phyloP scores from a whole-genome alignment of 2,797 vertebrate species.

The Notoglanidium macrostoma region DNA sequence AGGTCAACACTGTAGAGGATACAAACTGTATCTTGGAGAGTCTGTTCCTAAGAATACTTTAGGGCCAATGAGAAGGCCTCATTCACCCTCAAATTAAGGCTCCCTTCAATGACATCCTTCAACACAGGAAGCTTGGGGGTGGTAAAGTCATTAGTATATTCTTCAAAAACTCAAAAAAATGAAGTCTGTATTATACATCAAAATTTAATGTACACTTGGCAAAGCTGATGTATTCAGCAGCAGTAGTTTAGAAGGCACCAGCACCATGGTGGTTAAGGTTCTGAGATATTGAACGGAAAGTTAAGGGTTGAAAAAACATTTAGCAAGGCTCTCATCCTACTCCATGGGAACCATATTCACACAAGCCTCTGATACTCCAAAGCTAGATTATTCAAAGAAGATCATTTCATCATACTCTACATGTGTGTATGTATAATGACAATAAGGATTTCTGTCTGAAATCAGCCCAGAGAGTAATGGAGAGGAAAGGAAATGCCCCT shows the following conservation, averaged over 20 bases:
- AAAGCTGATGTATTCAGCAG: not conserved
- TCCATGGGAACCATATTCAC: not conserved
- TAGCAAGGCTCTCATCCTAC: not conserved
- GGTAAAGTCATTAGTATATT: not conserved
- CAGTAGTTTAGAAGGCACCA: not conserved
- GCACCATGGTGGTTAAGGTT: not conserved
- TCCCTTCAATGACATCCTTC: conserved; percentile 15
- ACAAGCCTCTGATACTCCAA: not conserved
- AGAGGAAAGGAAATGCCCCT: not conserved
- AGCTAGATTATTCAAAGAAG: not conserved
- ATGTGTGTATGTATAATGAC: not conserved
- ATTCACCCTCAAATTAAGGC: not conserved
- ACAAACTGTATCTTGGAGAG: not conserved
- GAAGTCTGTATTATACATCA: not conserved
- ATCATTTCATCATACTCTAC: not conserved
- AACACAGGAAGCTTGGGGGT: conserved; percentile 18
- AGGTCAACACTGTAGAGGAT: too few relatives aligned
- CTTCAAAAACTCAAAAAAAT: not conserved
- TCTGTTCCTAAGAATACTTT: too few relatives aligned
- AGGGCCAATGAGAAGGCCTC: too few relatives aligned
- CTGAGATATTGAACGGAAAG: not conserved
- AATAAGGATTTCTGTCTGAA: not conserved
- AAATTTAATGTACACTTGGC: not conserved
- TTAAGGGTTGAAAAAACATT: not conserved
- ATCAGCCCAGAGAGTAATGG: not conserved